A percentile compares a stretch with the other conserved stretches of the same genome.
These are phyloP conservation scores for Otolemur crassicaudatus DNA, from an alignment of 2,797 vertebrate genomes.

Conservation along the genomic window DNA sequence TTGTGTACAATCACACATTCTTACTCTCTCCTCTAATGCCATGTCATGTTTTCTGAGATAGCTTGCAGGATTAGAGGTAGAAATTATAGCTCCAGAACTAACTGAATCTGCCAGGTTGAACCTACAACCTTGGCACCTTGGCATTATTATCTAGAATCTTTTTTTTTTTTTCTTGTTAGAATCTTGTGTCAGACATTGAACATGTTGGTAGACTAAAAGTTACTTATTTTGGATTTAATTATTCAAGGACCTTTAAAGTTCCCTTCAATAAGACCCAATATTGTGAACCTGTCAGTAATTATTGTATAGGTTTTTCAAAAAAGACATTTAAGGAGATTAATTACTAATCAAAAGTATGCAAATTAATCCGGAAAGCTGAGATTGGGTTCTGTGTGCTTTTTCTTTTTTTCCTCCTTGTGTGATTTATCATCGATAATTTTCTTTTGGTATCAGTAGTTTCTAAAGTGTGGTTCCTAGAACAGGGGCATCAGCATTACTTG, in stretches of 20 bases:
- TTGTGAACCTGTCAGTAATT: constrained; percentile 47
- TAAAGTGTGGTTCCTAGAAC: not conserved
- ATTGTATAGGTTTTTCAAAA: constrained; percentile 16
- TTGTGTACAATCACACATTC: constrained; percentile 26
- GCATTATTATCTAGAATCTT: not conserved
- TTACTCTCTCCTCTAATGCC: not conserved
- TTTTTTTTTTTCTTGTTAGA: not conserved
- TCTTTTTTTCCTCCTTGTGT: not conserved
- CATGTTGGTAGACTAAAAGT: constrained; percentile 28
- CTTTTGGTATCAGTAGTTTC: not conserved
- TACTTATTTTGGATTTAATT: constrained; percentile 49
- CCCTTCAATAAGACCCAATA: not conserved
- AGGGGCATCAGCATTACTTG: not conserved
- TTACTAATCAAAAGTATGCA: not conserved
- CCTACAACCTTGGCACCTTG: not conserved
- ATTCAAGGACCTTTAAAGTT: constrained; percentile 32
- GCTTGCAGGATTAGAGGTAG: not conserved
- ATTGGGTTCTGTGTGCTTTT: not conserved
- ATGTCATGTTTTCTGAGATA: constrained; percentile 26
- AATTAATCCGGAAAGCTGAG: constrained; percentile 5
- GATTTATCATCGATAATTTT: not conserved
- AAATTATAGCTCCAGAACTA: not conserved
- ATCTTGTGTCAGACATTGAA: not conserved
- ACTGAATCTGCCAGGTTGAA: constrained; percentile 34
- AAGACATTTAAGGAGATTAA: not conserved